Conservation (phyloP, 2,797 vertebrate genomes). For the Gambusia yucatana region DNA sequence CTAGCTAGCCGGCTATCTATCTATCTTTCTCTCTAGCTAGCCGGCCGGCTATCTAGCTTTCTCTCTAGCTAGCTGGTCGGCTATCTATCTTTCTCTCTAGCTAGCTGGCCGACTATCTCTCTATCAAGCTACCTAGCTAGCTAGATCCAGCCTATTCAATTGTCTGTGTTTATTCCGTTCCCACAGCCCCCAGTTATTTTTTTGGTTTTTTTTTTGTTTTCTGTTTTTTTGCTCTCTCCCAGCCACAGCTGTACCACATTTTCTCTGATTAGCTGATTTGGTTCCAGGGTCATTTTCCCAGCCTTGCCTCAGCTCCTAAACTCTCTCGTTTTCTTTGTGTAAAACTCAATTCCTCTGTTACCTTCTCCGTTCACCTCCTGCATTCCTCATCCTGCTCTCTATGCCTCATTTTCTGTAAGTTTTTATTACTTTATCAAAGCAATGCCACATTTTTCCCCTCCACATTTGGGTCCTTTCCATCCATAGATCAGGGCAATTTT, state of each 20-base stretch:
- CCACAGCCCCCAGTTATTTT: no score
- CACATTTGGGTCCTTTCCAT: background rate
- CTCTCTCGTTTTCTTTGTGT: background rate
- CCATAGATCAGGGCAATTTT: background rate
- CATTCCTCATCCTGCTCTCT: background rate
- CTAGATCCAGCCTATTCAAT: no score
- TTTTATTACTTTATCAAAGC: background rate
- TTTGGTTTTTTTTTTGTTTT: no score
- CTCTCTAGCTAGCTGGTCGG: no score
- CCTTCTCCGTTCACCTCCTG: background rate
- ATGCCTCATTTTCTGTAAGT: background rate
- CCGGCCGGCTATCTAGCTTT: no score
- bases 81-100: no score
- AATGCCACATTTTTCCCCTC: background rate
- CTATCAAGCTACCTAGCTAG: background rate
- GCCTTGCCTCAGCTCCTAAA: background rate
- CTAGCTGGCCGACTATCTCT: no score
- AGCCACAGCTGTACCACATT: background rate
- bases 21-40: no score
- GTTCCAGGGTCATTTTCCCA: background rate
- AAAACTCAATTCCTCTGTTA: background rate
- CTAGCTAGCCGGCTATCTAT: no score
- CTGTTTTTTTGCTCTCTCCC: no score
- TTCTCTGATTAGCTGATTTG: background rate
- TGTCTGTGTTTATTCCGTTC: no score